Evolutionary conservation across 2,113 vertebrate species (phyloP).

Genomic region (Chloropsis cyanopogon): DNA sequence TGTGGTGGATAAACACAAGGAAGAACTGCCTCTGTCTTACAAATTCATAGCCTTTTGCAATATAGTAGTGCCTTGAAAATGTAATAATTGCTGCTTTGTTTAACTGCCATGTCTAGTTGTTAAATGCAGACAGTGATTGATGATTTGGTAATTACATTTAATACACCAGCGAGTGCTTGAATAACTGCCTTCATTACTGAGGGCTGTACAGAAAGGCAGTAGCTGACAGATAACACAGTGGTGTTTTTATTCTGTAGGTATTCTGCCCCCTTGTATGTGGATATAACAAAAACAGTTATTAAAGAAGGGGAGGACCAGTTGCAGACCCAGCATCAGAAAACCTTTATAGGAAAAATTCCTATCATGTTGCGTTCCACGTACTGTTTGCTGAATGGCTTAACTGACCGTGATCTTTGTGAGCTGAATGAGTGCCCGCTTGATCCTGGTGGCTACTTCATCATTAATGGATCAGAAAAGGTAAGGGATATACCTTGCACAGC

Average conservation of each 20-base stretch:
- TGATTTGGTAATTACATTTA: background rate
- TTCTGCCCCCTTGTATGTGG: slow-evolving; percentile 95
- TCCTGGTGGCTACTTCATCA: slow-evolving; percentile 98
- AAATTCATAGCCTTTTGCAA: background rate
- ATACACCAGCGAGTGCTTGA: background rate
- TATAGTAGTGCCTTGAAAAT: background rate
- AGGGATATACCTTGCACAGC: background rate
- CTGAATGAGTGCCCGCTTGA: slow-evolving; percentile 97
- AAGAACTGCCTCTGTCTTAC: background rate
- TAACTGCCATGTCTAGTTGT: background rate
- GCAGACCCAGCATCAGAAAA: slow-evolving; percentile 98
- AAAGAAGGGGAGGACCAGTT: slow-evolving; percentile 96
- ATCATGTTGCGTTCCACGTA: slow-evolving; percentile 98
- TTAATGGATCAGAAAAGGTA: slow-evolving; percentile 99
- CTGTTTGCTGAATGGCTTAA: slow-evolving; percentile 91
- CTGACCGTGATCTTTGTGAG: slow-evolving; percentile 94
- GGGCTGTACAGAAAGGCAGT: background rate
- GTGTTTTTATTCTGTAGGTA: slow-evolving; percentile 77
- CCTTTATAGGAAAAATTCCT: slow-evolving; percentile 97
- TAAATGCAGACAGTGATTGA: background rate
- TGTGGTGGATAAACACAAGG: background rate
- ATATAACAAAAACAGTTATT: slow-evolving; percentile 98
- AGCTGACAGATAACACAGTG: background rate
- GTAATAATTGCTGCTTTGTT: background rate
- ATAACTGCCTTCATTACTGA: background rate